phyloP scores from a whole-genome alignment of 2,797 vertebrate species.

The Fringilla coelebs region DNA sequence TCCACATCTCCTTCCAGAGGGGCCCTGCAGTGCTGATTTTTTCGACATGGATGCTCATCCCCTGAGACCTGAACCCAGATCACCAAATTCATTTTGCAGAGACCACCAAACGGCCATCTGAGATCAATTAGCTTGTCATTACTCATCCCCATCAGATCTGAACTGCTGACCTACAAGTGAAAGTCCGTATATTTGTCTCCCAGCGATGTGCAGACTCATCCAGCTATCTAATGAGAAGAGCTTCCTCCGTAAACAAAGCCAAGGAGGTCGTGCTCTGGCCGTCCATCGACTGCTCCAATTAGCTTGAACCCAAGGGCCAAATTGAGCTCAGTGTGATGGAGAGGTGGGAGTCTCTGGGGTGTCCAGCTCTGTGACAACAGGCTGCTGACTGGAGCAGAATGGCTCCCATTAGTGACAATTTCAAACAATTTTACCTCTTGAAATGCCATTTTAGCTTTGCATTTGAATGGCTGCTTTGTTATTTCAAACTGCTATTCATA shows the following conservation, averaged over 20 bases:
- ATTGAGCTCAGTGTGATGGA: not conserved
- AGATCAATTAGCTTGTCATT: constrained; percentile 61
- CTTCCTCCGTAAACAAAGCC: not conserved
- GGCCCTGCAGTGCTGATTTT: not conserved
- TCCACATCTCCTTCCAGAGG: not conserved
- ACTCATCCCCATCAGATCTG: constrained; percentile 45
- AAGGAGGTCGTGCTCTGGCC: not conserved
- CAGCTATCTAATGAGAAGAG: constrained; percentile 21
- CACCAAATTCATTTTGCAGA: constrained; percentile 43
- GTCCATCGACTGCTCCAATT: not conserved
- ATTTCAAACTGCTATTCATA: constrained; percentile 8
- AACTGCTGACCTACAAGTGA: constrained; percentile 27
- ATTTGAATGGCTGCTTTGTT: constrained; percentile 10
- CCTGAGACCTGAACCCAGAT: not conserved
- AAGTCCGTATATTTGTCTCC: constrained; percentile 18
- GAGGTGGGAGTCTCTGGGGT: not conserved
- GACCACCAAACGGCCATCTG: constrained; percentile 40
- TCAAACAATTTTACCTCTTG: not conserved
- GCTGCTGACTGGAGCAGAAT: not conserved
- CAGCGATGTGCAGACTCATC: not conserved
- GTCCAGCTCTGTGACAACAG: not conserved
- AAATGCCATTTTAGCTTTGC: not conserved
- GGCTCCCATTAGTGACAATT: not conserved
- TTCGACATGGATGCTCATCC: not conserved
- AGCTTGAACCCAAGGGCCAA: not conserved